These are phyloP conservation scores for Panthera tigris DNA, from an alignment of 2,113 vertebrate species.

Conservation along the genomic window DNA sequence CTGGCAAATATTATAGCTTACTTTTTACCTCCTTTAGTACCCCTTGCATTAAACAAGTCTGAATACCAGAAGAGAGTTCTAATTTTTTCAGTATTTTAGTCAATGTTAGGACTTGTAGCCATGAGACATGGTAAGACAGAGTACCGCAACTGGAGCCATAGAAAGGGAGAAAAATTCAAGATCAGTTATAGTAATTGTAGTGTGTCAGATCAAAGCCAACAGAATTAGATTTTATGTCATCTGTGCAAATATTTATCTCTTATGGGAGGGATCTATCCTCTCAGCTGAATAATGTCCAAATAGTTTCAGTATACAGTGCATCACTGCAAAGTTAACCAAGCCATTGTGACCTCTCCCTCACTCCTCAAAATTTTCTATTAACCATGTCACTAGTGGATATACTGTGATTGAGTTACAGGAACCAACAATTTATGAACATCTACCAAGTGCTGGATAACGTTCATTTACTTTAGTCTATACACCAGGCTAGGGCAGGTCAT, in stretches of 20 bases:
- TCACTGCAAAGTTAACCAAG: not conserved
- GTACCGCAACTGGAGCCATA: not conserved
- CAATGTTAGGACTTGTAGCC: not conserved
- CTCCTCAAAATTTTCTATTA: not conserved
- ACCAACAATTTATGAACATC: not conserved
- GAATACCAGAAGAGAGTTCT: not conserved
- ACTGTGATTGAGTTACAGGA: not conserved
- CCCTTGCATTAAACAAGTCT: not conserved
- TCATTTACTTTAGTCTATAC: not conserved
- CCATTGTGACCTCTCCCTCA: not conserved
- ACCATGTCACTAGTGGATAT: not conserved
- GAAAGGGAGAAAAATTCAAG: constrained; percentile 2
- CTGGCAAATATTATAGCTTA: not conserved
- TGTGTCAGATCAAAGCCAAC: not conserved
- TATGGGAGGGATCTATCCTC: not conserved
- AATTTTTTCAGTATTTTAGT: not conserved
- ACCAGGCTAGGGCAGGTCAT: not conserved
- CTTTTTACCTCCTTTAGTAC: not conserved
- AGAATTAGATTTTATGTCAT: not conserved
- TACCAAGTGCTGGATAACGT: not conserved
- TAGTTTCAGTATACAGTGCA: not conserved
- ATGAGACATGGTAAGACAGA: not conserved
- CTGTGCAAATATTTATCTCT: not conserved
- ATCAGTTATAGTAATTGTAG: not conserved
- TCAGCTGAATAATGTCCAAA: not conserved